Conservation (phyloP, 64 coral and sea anemone species). For the Astreopora myriophthalma region DNA sequence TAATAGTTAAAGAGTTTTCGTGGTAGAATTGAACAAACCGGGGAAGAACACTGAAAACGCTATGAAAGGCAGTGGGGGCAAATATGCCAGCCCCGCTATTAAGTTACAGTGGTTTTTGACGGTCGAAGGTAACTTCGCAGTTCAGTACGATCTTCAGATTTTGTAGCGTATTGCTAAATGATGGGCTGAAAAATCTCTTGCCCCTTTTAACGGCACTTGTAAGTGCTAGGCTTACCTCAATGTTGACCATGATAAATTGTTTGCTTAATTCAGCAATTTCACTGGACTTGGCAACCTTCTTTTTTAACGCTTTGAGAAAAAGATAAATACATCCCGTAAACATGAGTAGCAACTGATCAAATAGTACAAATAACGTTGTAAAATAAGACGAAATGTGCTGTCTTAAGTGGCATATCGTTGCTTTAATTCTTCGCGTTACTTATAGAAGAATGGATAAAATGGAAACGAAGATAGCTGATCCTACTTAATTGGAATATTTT, state of each 20-base stretch:
- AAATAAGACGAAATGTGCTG: not conserved
- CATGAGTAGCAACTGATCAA: not conserved
- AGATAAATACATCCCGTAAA: not conserved
- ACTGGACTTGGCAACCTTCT: slow-evolving; percentile 83
- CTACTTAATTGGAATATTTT: too few relatives aligned
- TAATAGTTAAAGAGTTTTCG: not conserved
- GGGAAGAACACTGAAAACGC: too few relatives aligned
- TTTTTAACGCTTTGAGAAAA: slow-evolving; percentile 78
- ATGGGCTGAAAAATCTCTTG: not conserved
- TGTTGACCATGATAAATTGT: slow-evolving; percentile 92
- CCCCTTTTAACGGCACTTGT: too few relatives aligned
- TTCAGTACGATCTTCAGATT: too few relatives aligned
- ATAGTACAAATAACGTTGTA: not conserved
- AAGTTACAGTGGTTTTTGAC: too few relatives aligned
- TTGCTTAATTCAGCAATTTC: slow-evolving; percentile 71
- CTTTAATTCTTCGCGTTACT: not conserved
- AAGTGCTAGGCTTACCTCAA: slow-evolving; percentile 57
- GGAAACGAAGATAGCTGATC: too few relatives aligned
- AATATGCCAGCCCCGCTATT: too few relatives aligned
- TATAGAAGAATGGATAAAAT: not conserved
- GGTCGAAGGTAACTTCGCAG: too few relatives aligned
- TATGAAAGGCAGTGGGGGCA: too few relatives aligned
- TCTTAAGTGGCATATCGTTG: not conserved
- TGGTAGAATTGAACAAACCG: too few relatives aligned
- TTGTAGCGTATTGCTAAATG: too few relatives aligned